Percentiles rank a stretch among this genome's conserved stretches.
Evolutionary conservation across 2,113 vertebrate species (phyloP).

Genomic region (Phalacrocorax aristotelis): DNA sequence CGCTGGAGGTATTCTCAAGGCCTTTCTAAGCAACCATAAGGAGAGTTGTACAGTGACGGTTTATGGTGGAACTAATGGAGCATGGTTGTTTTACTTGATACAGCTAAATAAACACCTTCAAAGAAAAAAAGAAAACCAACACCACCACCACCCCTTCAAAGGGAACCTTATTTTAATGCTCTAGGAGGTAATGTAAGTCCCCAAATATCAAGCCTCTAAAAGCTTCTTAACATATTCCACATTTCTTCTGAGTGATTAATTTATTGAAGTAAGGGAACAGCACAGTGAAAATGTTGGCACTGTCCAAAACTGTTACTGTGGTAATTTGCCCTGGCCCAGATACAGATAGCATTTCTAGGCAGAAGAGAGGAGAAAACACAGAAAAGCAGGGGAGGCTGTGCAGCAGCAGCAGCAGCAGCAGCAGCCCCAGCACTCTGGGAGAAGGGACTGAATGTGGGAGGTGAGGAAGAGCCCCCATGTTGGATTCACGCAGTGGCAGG

Average conservation of each 20-base stretch:
- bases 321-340: neutral
- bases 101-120: neutral
- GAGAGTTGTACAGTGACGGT: neutral
- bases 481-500: accelerated
- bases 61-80: neutral
- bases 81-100: neutral
- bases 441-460: neutral
- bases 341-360: neutral
- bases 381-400: neutral
- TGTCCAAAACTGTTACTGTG: neutral
- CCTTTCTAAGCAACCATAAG: neutral
- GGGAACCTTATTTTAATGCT: neutral
- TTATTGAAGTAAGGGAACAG: neutral
- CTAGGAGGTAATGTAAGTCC: neutral
- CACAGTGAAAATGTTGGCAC: neutral
- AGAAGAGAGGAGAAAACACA: neutral
- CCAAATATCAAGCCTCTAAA: neutral
- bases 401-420: neutral
- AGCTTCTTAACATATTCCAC: neutral
- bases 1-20: neutral
- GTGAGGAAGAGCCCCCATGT: neutral
- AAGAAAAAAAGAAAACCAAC: neutral
- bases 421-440: neutral
- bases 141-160: neutral
- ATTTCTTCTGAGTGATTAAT: neutral